Evolutionary conservation across 2,113 vertebrate species (phyloP).

Genomic region (Tychaedon coryphoeus): DNA sequence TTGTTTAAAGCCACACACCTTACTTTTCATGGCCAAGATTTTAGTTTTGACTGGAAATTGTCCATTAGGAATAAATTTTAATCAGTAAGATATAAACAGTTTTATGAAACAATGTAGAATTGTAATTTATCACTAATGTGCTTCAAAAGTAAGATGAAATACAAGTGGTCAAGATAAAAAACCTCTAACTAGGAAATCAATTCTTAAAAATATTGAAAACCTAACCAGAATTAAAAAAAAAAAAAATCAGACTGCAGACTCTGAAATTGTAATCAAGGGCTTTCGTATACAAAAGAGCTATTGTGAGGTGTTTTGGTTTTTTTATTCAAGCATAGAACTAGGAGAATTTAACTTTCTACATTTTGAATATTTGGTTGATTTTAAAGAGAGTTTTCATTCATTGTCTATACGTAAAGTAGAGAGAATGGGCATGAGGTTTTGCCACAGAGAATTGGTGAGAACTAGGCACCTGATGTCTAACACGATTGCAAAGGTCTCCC

Average conservation of each 20-base stretch:
- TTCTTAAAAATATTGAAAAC: background rate
- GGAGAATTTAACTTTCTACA: background rate
- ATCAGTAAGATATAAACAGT: background rate
- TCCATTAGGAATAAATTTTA: background rate
- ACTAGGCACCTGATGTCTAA: background rate
- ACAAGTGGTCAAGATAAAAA: background rate
- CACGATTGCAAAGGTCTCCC: background rate
- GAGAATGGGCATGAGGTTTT: background rate
- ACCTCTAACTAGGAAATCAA: background rate
- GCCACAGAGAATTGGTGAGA: background rate
- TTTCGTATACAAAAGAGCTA: background rate
- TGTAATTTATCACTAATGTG: background rate
- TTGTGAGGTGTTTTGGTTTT: background rate
- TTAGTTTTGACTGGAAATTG: background rate
- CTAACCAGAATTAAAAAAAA: background rate
- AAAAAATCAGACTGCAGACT: background rate
- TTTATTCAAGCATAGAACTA: background rate
- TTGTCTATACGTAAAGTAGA: background rate
- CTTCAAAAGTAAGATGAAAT: background rate
- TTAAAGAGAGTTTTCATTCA: background rate
- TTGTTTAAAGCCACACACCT: background rate
- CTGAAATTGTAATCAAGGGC: background rate
- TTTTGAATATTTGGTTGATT: slow-evolving; percentile 20
- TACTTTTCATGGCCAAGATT: background rate
- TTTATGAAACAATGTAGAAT: background rate